Conservation (phyloP, 2,888 invertebrate species). For the Ophion slaviceki region DNA sequence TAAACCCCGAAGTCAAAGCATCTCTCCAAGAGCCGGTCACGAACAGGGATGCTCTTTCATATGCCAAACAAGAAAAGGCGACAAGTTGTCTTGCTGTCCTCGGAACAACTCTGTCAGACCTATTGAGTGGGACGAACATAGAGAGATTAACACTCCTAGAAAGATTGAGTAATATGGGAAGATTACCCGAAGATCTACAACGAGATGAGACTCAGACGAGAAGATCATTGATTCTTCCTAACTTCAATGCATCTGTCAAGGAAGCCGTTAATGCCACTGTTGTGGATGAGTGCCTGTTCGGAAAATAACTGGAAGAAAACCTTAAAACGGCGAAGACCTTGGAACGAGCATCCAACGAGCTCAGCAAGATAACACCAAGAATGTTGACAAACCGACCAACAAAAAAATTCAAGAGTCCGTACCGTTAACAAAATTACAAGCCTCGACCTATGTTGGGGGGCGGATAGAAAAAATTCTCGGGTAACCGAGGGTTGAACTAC, state of each 20-base stretch:
- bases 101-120: not conserved
- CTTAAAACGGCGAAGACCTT: slow-evolving; percentile 20
- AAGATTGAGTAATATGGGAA: slow-evolving; percentile 5
- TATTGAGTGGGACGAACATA: not conserved
- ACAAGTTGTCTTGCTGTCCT: not conserved
- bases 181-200: slow-evolving; percentile 32
- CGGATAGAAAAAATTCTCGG: not conserved
- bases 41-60: not conserved
- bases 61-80: not conserved
- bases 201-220: slow-evolving; percentile 24
- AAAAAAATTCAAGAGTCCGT: slow-evolving; percentile 8
- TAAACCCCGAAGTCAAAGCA: slow-evolving; percentile 4
- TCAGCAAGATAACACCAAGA: not conserved
- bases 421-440: not conserved
- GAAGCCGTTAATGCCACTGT: slow-evolving; percentile 30
- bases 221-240: slow-evolving; percentile 44
- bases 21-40: not conserved
- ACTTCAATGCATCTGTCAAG: slow-evolving; percentile 29
- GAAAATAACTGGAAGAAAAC: not conserved
- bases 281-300: slow-evolving; percentile 15
- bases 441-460: slow-evolving; percentile 39
- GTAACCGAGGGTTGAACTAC: not conserved
- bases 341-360: slow-evolving; percentile 33
- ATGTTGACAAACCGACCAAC: slow-evolving; percentile 31
- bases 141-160: slow-evolving; percentile 16